Conservation (phyloP, 2,797 vertebrate genomes). For the Bradypus variegatus region DNA sequence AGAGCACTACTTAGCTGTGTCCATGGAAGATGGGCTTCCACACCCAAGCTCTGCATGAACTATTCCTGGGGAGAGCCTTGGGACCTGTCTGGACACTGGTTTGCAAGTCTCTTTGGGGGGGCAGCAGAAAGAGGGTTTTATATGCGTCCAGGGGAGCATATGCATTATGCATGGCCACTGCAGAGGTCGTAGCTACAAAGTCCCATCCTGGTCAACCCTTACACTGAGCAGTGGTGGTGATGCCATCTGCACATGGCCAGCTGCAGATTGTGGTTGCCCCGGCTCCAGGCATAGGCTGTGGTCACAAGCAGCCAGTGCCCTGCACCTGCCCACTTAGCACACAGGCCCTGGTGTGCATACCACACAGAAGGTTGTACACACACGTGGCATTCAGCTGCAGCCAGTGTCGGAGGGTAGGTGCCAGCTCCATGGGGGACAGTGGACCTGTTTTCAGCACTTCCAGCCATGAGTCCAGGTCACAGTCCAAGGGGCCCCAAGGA, state of each 20-base stretch:
- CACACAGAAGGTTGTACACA: constrained; percentile 81
- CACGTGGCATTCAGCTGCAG: constrained; percentile 84
- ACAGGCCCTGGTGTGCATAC: constrained; percentile 76
- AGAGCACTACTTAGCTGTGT: background rate
- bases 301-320: constrained; percentile 79
- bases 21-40: background rate
- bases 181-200: background rate
- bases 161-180: background rate
- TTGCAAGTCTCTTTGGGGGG: background rate
- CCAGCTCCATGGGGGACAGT: constrained; percentile 76
- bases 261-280: constrained; percentile 79
- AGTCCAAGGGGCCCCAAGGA: constrained; percentile 74
- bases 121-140: background rate
- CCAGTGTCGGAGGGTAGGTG: constrained; percentile 77
- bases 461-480: constrained; percentile 77
- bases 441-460: constrained; percentile 84
- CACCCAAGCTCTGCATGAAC: background rate
- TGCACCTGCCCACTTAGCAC: constrained; percentile 80
- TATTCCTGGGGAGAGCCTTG: background rate
- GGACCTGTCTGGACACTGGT: background rate
- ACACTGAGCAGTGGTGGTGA: constrained; percentile 76
- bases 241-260: constrained; percentile 80
- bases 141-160: background rate
- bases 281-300: constrained; percentile 82
- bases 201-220: constrained; percentile 22